A percentile compares a stretch with the other conserved stretches of the same genome.
These are phyloP conservation scores for Axinella damicornis DNA, from an alignment of 37 sponge, comb jelly and placozoan genomes.

Conservation along the genomic window DNA sequence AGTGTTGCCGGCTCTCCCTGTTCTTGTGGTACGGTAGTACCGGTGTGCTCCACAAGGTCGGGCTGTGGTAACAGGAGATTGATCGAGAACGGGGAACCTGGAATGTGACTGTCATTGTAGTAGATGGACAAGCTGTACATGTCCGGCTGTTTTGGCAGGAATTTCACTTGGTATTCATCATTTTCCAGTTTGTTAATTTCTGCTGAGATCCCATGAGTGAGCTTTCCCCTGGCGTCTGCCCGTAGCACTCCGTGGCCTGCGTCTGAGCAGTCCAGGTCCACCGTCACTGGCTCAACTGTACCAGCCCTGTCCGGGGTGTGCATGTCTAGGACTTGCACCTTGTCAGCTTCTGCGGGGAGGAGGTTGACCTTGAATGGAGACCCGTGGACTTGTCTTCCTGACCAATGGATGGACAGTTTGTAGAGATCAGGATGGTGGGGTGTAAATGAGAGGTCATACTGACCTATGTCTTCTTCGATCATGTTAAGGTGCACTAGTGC, in stretches of 20 bases:
- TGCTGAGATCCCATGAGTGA: slow-evolving; percentile 4
- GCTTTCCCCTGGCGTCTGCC: slow-evolving; percentile 30
- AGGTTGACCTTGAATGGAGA: slow-evolving; percentile 81
- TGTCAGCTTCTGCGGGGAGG: slow-evolving; percentile 40
- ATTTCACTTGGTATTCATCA: slow-evolving; percentile 39
- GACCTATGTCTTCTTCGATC: slow-evolving; percentile 11
- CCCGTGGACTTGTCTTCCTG: slow-evolving; percentile 42
- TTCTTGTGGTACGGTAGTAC: slow-evolving; percentile 11
- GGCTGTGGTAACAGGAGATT: slow-evolving; percentile 50
- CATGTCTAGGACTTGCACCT: slow-evolving; percentile 49
- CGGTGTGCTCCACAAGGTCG: slow-evolving; percentile 18
- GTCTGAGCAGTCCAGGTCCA: slow-evolving; percentile 48
- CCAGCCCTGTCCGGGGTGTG: slow-evolving; percentile 55
- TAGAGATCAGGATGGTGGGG: slow-evolving; percentile 59
- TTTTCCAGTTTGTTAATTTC: slow-evolving; percentile 9
- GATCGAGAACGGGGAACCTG: slow-evolving; percentile 71
- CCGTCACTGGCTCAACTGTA: slow-evolving; percentile 11
- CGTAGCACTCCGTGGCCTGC: slow-evolving; percentile 44
- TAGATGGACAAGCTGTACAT: slow-evolving; percentile 45
- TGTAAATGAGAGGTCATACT: slow-evolving; percentile 46
- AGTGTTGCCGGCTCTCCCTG: slow-evolving; percentile 26
- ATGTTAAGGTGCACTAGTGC: slow-evolving; percentile 22
- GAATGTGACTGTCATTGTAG: slow-evolving; percentile 49
- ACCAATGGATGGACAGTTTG: slow-evolving; percentile 63
- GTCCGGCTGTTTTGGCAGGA: slow-evolving; percentile 42